These are phyloP conservation scores for Aix galericulata DNA, from an alignment of 2,113 vertebrate genomes.

Conservation along the genomic window DNA sequence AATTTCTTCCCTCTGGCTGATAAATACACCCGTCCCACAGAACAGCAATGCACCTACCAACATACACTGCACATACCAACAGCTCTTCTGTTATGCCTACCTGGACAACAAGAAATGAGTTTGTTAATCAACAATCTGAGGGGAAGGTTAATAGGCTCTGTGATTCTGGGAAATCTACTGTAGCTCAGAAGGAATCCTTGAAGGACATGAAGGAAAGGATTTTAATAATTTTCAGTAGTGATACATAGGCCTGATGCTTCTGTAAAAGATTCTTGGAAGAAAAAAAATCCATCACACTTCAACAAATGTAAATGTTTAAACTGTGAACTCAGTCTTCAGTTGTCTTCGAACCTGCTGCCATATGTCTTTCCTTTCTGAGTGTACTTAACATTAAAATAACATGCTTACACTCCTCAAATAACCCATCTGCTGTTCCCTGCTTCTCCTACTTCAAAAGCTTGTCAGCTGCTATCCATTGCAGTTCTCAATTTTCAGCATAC, in stretches of 20 bases:
- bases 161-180: background rate
- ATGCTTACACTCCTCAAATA: slow-evolving; percentile 66
- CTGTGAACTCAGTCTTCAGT: slow-evolving; percentile 66
- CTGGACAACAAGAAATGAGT: background rate
- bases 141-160: background rate
- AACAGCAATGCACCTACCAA: background rate
- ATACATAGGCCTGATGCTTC: slow-evolving; percentile 24
- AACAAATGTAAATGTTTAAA: slow-evolving; percentile 74
- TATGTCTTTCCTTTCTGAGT: slow-evolving; percentile 69
- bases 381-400: slow-evolving; percentile 69
- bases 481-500: slow-evolving; percentile 14
- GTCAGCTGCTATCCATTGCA: slow-evolving; percentile 62
- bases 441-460: slow-evolving; percentile 59
- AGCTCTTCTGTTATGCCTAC: background rate
- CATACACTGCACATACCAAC: background rate
- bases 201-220: slow-evolving; percentile 32
- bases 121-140: background rate
- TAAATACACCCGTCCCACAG: background rate
- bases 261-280: slow-evolving; percentile 48
- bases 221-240: slow-evolving; percentile 21
- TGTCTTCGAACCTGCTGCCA: slow-evolving; percentile 70
- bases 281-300: slow-evolving; percentile 67
- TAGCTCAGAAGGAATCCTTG: background rate
- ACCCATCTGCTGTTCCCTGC: slow-evolving; percentile 56
- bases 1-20: background rate